phyloP scores from a whole-genome alignment of 2,113 vertebrate species.

The Bos javanicus region DNA sequence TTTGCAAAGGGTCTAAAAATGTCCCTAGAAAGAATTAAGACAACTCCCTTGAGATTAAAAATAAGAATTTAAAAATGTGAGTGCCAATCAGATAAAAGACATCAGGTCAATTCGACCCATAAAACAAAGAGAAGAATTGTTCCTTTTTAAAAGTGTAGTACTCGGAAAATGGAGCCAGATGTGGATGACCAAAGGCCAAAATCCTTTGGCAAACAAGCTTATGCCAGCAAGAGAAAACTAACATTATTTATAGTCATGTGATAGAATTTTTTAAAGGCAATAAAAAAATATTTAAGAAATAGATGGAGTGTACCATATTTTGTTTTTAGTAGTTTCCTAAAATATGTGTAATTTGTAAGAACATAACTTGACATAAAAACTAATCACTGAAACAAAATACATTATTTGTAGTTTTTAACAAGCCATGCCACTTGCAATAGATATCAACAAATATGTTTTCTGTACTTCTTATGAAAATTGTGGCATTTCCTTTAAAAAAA shows the following conservation, averaged over 20 bases:
- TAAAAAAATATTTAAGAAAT: slow-evolving; percentile 12
- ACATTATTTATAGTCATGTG: neutral
- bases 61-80: slow-evolving; percentile 25
- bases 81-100: slow-evolving; percentile 31
- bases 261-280: slow-evolving; percentile 1
- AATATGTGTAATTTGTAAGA: slow-evolving; percentile 35
- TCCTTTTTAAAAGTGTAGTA: slow-evolving; percentile 19
- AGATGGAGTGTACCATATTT: slow-evolving; percentile 4
- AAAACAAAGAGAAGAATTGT: neutral
- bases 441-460: slow-evolving; percentile 43
- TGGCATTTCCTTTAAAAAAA: slow-evolving; percentile 23
- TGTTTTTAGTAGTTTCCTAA: slow-evolving; percentile 32
- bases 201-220: neutral
- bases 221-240: neutral
- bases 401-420: slow-evolving; percentile 35
- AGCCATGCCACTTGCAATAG: slow-evolving; percentile 32
- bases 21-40: neutral
- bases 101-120: slow-evolving; percentile 18
- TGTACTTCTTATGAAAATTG: slow-evolving; percentile 40
- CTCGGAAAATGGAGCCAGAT: slow-evolving; percentile 37
- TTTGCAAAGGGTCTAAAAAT: slow-evolving; percentile 25
- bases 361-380: slow-evolving; percentile 35
- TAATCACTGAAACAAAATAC: slow-evolving; percentile 24
- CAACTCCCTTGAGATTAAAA: slow-evolving; percentile 44
- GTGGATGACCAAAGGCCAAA: slow-evolving; percentile 35